phyloP scores from a whole-genome alignment of 2,797 vertebrate species.

The Sebastes itinus region DNA sequence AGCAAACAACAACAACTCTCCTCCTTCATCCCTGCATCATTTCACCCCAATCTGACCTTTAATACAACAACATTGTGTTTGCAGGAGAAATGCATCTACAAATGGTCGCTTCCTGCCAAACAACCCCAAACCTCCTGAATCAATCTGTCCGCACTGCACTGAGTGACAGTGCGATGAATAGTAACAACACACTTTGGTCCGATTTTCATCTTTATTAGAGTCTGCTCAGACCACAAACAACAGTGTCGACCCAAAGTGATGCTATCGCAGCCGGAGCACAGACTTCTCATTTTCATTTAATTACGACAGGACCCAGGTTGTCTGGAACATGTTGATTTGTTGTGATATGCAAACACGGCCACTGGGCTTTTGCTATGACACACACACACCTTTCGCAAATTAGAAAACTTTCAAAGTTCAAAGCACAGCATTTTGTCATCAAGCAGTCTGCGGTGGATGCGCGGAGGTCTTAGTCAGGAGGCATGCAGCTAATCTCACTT shows the following conservation, averaged over 20 bases:
- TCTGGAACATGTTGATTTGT: slow-evolving; percentile 66
- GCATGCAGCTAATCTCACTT: slow-evolving; percentile 60
- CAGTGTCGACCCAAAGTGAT: slow-evolving; percentile 26
- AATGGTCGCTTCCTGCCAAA: slow-evolving; percentile 1
- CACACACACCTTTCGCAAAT: slow-evolving; percentile 37
- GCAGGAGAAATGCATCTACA: neutral
- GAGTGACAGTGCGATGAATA: slow-evolving; percentile 35
- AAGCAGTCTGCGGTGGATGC: slow-evolving; percentile 33
- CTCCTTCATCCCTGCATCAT: neutral
- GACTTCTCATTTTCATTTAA: slow-evolving; percentile 68
- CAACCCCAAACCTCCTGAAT: neutral
- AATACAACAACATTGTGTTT: neutral
- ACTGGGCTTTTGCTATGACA: slow-evolving; percentile 28
- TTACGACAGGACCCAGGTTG: slow-evolving; percentile 61
- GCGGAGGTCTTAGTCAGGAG: slow-evolving; percentile 39
- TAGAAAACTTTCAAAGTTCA: slow-evolving; percentile 63
- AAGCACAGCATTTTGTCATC: slow-evolving; percentile 49
- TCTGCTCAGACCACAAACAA: slow-evolving; percentile 27
- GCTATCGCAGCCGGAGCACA: slow-evolving; percentile 46
- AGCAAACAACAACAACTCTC: neutral
- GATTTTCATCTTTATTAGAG: slow-evolving; percentile 39
- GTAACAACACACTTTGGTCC: slow-evolving; percentile 25
- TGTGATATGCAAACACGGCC: slow-evolving; percentile 59
- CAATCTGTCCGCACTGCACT: neutral
- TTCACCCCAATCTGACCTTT: neutral